A percentile compares a stretch with the other conserved stretches of the same genome.
Evolutionary conservation across 2,888 invertebrate species (phyloP).

Genomic region (Plagiodera versicolora): DNA sequence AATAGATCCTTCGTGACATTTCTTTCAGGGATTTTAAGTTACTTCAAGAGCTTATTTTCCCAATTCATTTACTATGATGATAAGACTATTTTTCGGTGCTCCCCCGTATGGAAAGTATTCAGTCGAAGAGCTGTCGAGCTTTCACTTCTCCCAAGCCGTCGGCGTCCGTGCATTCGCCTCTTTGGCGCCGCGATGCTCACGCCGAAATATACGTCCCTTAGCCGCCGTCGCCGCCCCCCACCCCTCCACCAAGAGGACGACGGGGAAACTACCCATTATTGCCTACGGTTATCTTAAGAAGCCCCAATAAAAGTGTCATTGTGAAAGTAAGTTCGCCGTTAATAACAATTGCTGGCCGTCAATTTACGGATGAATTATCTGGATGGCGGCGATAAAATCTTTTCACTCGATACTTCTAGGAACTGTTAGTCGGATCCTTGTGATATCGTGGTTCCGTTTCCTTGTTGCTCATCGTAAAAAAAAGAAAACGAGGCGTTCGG

Average conservation of each 20-base stretch:
- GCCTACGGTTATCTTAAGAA: slow-evolving; percentile 57
- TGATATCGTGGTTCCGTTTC: neutral
- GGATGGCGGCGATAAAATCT: slow-evolving; percentile 45
- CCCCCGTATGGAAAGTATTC: neutral
- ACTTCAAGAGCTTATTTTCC: too few relatives aligned
- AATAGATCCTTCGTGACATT: too few relatives aligned
- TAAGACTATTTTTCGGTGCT: neutral
- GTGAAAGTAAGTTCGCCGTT: slow-evolving; percentile 53
- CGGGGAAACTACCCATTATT: slow-evolving; percentile 56
- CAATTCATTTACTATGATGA: too few relatives aligned
- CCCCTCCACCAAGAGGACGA: slow-evolving; percentile 49
- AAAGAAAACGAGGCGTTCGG: too few relatives aligned
- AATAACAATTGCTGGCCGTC: slow-evolving; percentile 54
- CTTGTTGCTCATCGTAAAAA: neutral
- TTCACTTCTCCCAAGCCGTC: slow-evolving; percentile 38
- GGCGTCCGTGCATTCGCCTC: slow-evolving; percentile 42
- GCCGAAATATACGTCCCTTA: slow-evolving; percentile 46
- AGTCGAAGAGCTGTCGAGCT: slow-evolving; percentile 14
- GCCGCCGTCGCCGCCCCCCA: slow-evolving; percentile 33
- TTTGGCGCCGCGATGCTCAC: slow-evolving; percentile 47
- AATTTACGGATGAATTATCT: slow-evolving; percentile 53
- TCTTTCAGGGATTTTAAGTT: too few relatives aligned
- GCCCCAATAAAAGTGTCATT: slow-evolving; percentile 56
- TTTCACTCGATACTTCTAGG: slow-evolving; percentile 38
- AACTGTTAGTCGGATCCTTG: slow-evolving; percentile 43